Base-by-base conservation (phyloP, 2,113 vertebrate genomes). In the Phoenicopterus ruber region DNA sequence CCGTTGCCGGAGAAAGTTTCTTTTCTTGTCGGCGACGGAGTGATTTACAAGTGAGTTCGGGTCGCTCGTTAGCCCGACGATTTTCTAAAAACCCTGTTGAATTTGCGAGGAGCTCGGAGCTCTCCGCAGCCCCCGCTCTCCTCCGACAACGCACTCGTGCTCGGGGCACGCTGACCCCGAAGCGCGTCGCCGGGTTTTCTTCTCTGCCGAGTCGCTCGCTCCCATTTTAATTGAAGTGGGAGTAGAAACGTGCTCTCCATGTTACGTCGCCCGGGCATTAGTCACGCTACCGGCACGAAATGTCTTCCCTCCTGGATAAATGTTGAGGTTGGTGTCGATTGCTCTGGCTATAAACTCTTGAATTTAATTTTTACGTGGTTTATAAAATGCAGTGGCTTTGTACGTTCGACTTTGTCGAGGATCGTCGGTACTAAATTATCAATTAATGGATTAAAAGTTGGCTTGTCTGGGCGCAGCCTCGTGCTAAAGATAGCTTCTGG, bases 311-410 rank as follows among this genome's bases (percentile, higher is more conserved):
- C 15, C 36, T 44, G 47, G 31, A 55, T 25, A 16, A n/a, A 26
- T 3, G 2, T 13, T 44, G 34, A 31, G 28, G 7, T 44, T 34
- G 52, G 10, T 7, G 13, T n/a, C 2, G 24, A 11, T 36, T 24
- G 36, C 26, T 42, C 26, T 24, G 17, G 8, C 19, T 36, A 0
- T 10, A 14, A 44, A 22, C 59, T 18, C 29, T 10, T 7, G 14
- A 7, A 31, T 26, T 25, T 29, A 3, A 18, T 61, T 32, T 57
- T 69, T 7, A 18, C 7, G 1, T 16, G 46, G 12, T 28, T 44
- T 34, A 17, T 26, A 18, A 55, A 40, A 20, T 0, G 20, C 0
- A 9, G 31, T 31, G 62, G 24, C 18, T 54, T 62, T 10, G 0
- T 14, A 3, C 2, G 14, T 7, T 62, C 31, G 3, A 1, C 40